Base-by-base conservation (phyloP, 1,140 invertebrate genomes). In the Caenorhabditis inopinata region DNA sequence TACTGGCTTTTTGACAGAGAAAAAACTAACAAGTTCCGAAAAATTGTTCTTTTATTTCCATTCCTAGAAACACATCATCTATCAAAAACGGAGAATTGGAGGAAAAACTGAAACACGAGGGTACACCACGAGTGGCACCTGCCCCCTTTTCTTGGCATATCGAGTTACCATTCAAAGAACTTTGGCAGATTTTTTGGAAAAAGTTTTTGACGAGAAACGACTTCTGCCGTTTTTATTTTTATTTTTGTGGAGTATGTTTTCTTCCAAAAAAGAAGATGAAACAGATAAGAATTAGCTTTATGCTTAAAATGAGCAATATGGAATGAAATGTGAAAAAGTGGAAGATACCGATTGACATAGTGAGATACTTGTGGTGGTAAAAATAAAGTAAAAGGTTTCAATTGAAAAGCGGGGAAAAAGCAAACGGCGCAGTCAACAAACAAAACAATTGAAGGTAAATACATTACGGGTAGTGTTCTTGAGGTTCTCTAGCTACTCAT, bases 381-480 rank as follows among this genome's bases (percentile, higher is more conserved):
- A 32, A 29, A 21, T 42, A 21, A 3, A 38, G 58, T 18, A 9
- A 16, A 21, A 38, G 32, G 32, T 42, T 68, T 68, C 58, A 68
- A 68, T 68, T 68, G 58, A 68, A 11, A n/a, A n/a, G n/a, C n/a
- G n/a, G n/a, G n/a, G 27, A 32, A 53, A 25, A 53, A 53, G 23
- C 29, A 62, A 42, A 42, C 14, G 38, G 38, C 58, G 23, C n/a
- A 68, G 58, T 68, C 58, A 68, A 68, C 58, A 68, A 68, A 38
- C 32, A 38, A 68, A 68, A 68, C 58, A 68, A 68, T 68, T n/a
- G 32, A 68, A 68, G 58, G 58, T 68, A 68, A 68, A 68, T 68
- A 68, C 58, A 68, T 68, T 42, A 4, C 35, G 32, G 58, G 29
- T 42, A 38, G 58, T 38, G 32, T 68, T 68, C 32, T 68, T 21